These are phyloP conservation scores for Canis aureus DNA, from an alignment of 2,113 vertebrate species.

Conservation along the genomic window DNA sequence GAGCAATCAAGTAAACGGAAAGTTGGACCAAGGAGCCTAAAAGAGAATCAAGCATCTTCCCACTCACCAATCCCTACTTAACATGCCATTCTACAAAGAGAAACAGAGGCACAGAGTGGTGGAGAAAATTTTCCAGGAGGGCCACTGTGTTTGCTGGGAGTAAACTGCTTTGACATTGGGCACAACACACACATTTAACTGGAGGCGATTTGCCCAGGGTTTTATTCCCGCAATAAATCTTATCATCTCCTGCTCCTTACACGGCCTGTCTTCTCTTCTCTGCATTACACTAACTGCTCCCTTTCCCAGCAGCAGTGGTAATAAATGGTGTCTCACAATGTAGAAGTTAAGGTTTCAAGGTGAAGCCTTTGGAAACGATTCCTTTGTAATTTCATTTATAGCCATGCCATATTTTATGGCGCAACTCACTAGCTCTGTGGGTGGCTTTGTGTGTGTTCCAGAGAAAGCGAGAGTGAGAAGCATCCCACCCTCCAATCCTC, in stretches of 20 bases:
- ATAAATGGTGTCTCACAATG: slow-evolving; percentile 82
- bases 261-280: slow-evolving; percentile 76
- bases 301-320: slow-evolving; percentile 80
- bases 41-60: background rate
- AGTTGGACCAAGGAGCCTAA: background rate
- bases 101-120: slow-evolving; percentile 51
- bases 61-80: background rate
- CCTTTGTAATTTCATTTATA: slow-evolving; percentile 86
- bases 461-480: slow-evolving; percentile 39
- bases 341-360: slow-evolving; percentile 85
- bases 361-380: slow-evolving; percentile 86
- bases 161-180: slow-evolving; percentile 70
- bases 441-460: slow-evolving; percentile 59
- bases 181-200: slow-evolving; percentile 67
- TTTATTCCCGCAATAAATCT: slow-evolving; percentile 73
- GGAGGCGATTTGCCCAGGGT: slow-evolving; percentile 68
- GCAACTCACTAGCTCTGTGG: slow-evolving; percentile 82
- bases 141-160: slow-evolving; percentile 44
- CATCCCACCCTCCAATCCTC: background rate
- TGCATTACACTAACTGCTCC: slow-evolving; percentile 69
- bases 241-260: slow-evolving; percentile 72
- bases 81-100: slow-evolving; percentile 36
- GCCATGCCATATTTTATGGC: slow-evolving; percentile 81
- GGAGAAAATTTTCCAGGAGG: slow-evolving; percentile 60
- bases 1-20: background rate